Evolutionary conservation across 1,140 invertebrate genomes (phyloP).

Genomic region (Dendrolimus punctatus): DNA sequence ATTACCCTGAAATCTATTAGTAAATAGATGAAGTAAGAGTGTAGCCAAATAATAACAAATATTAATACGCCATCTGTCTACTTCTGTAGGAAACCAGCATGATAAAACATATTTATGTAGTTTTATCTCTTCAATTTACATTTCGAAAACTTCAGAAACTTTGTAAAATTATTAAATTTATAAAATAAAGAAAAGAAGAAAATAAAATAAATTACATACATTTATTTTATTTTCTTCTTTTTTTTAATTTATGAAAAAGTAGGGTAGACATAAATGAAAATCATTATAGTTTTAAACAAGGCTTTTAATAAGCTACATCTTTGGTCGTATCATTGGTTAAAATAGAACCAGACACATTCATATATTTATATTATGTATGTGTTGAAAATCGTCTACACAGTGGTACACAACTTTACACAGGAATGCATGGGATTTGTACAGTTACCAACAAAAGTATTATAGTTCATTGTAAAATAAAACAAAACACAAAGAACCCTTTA

Average conservation of each 20-base stretch:
- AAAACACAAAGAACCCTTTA: not conserved
- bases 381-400: slow-evolving; percentile 21
- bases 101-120: too few relatives aligned
- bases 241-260: not conserved
- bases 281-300: slow-evolving; percentile 44
- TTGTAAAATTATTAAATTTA: too few relatives aligned
- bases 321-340: slow-evolving; percentile 70
- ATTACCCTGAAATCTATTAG: too few relatives aligned
- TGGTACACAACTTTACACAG: slow-evolving; percentile 34
- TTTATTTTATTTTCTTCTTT: too few relatives aligned
- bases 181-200: too few relatives aligned
- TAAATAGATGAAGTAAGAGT: too few relatives aligned
- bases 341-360: slow-evolving; percentile 45
- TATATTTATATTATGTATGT: slow-evolving; percentile 24
- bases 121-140: too few relatives aligned
- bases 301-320: slow-evolving; percentile 66
- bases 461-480: not conserved
- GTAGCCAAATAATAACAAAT: too few relatives aligned
- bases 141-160: too few relatives aligned
- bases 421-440: slow-evolving; percentile 42
- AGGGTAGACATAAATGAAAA: slow-evolving; percentile 23
- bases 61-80: too few relatives aligned
- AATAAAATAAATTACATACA: not conserved
- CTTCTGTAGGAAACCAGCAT: too few relatives aligned
- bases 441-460: slow-evolving; percentile 12